Evolutionary conservation across 1,140 invertebrate species (phyloP), one percentile per base, ranked within the genome.

Genomic region (Rhagoletis pomonella): DNA sequence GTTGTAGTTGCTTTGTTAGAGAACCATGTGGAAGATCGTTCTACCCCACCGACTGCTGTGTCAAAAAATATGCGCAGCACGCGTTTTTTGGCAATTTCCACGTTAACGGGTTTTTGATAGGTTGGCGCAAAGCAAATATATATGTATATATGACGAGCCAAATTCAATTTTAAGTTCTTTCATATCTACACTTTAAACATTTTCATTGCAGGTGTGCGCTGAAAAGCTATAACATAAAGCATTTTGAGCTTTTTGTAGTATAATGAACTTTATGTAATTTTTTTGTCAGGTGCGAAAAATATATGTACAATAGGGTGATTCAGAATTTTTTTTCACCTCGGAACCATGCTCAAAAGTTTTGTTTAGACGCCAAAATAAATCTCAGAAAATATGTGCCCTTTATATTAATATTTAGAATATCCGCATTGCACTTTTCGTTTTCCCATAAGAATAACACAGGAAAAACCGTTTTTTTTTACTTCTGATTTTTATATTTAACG

Each of bases 231-330:
- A 29, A n/a, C 50, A n/a, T 0, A 9, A 12, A 55, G 19, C n/a
- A 17, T 55, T 14, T 69, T 69, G 67, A 47, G 67, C 67, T 73
- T 73, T 73, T 47, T 39, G 39, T 81, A 12, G 73, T 81, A 81
- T 81, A 55, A 55, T 81, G 73, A 81, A 81, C 73, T 81, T 81
- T 55, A 81, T 81, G 73, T 81, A 44, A 81, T 47, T 81, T 47
- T 29, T 81, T 81, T 29, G 73, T 81, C 73, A 81, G 73, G 73
- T 81, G 73, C 14, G 73, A 55, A 81, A 81, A 10, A 81, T 29
- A 29, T 29, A 29, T 29, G 0, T 29, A 29, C 0, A 29, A 0
- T 29, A 29, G 29, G 29, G 29, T 29, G 29, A 67, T 29, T n/a
- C 50, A 55, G 29, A 29, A 29, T 0, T 29, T 29, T 29, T 29